Evolutionary conservation across 2,888 invertebrate genomes (phyloP), one percentile per base, ranked within the genome.

Genomic region (Drosophila pseudotalamancana): DNA sequence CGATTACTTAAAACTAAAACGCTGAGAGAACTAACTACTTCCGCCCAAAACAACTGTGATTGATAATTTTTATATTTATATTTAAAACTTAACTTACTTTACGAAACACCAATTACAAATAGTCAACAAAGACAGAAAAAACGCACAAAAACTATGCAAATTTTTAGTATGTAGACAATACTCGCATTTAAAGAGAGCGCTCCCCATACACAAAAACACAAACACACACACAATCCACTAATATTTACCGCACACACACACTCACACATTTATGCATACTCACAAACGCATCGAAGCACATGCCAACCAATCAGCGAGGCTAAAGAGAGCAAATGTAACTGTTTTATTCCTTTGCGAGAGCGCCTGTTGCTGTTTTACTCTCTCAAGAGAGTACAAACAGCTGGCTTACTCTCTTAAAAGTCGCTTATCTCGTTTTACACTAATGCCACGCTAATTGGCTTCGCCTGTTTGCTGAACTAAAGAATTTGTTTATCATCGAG

Each of bases 41-140:
- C 89, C 89, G 89, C 89, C 89, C 89, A 89, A 88, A 81, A 90
- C 88, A 89, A 89, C 89, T 89, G 89, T 89, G 89, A 89, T 89
- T 89, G 89, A 90, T 86, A 88, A 83, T 81, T 85, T 76, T 68
- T 68, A 25, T 46, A 32, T 21, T n/a, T n/a, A 31, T 56, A 57
- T 53, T 60, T 45, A 53, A 67, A 76, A 62, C 57, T 68, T 74
- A 72, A 66, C 69, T 78, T 75, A 77, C 57, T 71, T 77, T 59
- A 75, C 62, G 56, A 50, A 56, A 37, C 11, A 64, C 72, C 63
- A 68, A 72, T 42, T 48, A 64, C 59, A 46, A 23, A 75, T 82
- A 77, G 83, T 77, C 79, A 77, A 53, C 51, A 62, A 69, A 57
- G 31, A 66, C 32, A 67, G 50, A 32, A 32, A 48, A 65, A 72